Evolutionary conservation across 2,113 vertebrate species (phyloP).

Genomic region (Salminus brasiliensis): DNA sequence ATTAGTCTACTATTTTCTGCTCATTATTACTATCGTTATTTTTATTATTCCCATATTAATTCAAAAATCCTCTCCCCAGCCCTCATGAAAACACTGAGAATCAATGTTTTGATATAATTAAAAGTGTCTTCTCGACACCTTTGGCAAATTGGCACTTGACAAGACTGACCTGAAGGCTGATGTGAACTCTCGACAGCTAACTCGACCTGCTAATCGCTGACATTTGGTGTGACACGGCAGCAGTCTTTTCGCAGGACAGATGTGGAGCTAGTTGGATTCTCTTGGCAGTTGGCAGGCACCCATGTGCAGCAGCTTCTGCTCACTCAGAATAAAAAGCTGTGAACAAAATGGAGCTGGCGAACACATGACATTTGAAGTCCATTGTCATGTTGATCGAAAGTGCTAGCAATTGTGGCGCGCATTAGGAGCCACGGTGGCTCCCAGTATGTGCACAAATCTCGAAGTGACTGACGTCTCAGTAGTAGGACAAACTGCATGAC

Average conservation of each 20-base stretch:
- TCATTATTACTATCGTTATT: too few relatives aligned
- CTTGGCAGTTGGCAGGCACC: constrained; percentile 24
- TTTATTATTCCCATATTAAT: too few relatives aligned
- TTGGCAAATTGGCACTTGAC: not conserved
- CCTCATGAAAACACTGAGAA: too few relatives aligned
- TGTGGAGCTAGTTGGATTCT: constrained; percentile 32
- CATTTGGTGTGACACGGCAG: constrained; percentile 26
- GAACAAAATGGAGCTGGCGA: constrained; percentile 39
- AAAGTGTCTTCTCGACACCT: not conserved
- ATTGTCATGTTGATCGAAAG: constrained; percentile 33
- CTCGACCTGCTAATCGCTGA: constrained; percentile 24
- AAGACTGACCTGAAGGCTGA: constrained; percentile 2
- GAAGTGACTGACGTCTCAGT: not conserved
- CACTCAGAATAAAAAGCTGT: constrained; percentile 22
- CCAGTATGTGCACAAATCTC: too few relatives aligned
- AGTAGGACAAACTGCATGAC: constrained; percentile 1
- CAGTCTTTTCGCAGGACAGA: constrained; percentile 41
- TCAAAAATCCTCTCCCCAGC: too few relatives aligned
- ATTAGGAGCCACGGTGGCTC: too few relatives aligned
- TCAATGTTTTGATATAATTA: not conserved
- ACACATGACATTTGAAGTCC: constrained; percentile 50
- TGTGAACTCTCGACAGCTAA: not conserved
- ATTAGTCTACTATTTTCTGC: too few relatives aligned
- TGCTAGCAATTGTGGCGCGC: not conserved
- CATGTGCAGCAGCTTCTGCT: constrained; percentile 15